These are phyloP conservation scores for Trinorchestia longiramus DNA, from an alignment of 1,140 invertebrate species.

Conservation along the genomic window DNA sequence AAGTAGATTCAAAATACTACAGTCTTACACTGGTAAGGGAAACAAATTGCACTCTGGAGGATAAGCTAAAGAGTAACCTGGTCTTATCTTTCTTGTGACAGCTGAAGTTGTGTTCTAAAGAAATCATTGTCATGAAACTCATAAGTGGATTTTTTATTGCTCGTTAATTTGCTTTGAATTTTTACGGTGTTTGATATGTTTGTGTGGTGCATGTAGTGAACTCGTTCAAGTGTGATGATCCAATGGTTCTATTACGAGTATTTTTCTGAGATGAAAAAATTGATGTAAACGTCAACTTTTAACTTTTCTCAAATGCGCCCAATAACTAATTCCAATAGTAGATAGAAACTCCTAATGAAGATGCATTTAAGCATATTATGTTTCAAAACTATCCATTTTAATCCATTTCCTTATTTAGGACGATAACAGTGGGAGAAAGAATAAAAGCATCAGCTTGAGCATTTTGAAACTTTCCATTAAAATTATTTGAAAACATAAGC, in stretches of 20 bases:
- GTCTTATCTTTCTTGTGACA: neutral
- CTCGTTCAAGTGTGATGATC: neutral
- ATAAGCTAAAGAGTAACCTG: neutral
- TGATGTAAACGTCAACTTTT: neutral
- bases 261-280: neutral
- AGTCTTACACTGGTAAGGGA: neutral
- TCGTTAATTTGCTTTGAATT: neutral
- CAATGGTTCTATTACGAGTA: neutral
- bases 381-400: no score
- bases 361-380: no score
- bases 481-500: neutral
- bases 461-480: neutral
- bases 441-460: neutral
- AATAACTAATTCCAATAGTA: no score
- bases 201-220: neutral
- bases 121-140: neutral
- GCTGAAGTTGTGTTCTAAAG: neutral
- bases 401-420: neutral
- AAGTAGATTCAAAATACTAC: neutral
- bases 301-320: neutral
- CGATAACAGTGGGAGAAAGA: neutral
- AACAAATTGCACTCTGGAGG: neutral
- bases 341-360: no score
- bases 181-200: neutral
- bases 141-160: neutral